Percentiles rank a stretch among this genome's conserved stretches.
These are phyloP conservation scores for Noctua janthina DNA, from an alignment of 2,888 invertebrate genomes.

Conservation along the genomic window DNA sequence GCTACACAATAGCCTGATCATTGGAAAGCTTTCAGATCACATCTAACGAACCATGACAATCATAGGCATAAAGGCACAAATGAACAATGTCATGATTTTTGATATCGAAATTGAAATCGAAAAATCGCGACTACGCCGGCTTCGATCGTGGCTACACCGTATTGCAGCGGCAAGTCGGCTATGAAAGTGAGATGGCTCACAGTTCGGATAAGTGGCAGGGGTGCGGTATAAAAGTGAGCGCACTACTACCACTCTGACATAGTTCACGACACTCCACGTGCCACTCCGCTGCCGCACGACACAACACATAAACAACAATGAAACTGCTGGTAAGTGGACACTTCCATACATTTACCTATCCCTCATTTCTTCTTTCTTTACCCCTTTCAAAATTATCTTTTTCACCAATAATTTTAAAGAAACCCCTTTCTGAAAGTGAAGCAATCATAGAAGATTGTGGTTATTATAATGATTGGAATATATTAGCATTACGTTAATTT, in stretches of 20 bases:
- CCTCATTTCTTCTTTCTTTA: slow-evolving; percentile 58
- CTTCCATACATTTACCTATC: slow-evolving; percentile 63
- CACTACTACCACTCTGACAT: slow-evolving; percentile 88
- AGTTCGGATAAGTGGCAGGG: slow-evolving; percentile 87
- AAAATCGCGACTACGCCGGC: slow-evolving; percentile 69
- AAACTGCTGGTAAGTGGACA: slow-evolving; percentile 87
- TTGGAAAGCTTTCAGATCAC: slow-evolving; percentile 58
- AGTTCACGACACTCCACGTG: slow-evolving; percentile 87
- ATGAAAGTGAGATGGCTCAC: slow-evolving; percentile 88
- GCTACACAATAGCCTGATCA: slow-evolving; percentile 54
- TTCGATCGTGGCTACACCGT: slow-evolving; percentile 75
- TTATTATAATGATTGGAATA: slow-evolving; percentile 60
- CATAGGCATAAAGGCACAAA: slow-evolving; percentile 55
- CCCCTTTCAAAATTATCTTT: slow-evolving; percentile 35
- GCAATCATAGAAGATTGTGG: slow-evolving; percentile 44
- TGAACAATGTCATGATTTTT: slow-evolving; percentile 74
- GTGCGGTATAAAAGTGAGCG: slow-evolving; percentile 89
- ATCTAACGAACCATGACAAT: slow-evolving; percentile 59
- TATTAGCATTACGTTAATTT: slow-evolving; percentile 65
- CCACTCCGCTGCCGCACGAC: slow-evolving; percentile 80
- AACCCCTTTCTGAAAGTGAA: slow-evolving; percentile 52
- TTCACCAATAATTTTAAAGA: slow-evolving; percentile 5
- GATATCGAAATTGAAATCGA: slow-evolving; percentile 76
- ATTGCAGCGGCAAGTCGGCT: slow-evolving; percentile 81
- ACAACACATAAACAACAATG: slow-evolving; percentile 82